These are phyloP conservation scores for Aptenodytes patagonicus DNA, from an alignment of 2,113 vertebrate species.

Conservation along the genomic window DNA sequence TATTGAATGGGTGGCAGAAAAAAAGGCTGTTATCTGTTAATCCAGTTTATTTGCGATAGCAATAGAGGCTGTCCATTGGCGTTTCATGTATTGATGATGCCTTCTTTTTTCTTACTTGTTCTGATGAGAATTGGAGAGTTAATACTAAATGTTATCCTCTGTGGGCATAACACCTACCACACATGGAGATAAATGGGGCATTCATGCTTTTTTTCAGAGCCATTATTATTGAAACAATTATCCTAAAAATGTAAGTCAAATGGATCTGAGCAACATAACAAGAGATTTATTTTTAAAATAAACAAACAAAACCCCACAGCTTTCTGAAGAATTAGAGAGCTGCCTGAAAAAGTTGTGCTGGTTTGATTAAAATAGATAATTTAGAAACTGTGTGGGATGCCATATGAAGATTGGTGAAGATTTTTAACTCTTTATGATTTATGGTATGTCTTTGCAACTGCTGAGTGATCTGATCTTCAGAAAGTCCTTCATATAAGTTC, in stretches of 20 bases:
- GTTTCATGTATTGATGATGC: not conserved
- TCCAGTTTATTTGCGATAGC: not conserved
- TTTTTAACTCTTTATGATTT: not conserved
- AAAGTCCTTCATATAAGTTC: not conserved
- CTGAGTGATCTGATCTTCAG: not conserved
- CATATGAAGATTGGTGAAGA: not conserved
- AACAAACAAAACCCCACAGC: rapidly evolving
- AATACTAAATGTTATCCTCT: not conserved
- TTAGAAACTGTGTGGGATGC: not conserved
- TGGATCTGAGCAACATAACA: not conserved
- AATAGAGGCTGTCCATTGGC: not conserved
- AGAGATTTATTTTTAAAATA: not conserved
- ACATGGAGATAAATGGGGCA: not conserved
- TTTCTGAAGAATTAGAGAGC: not conserved
- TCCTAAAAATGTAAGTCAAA: not conserved
- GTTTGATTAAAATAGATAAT: not conserved
- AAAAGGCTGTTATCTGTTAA: not conserved
- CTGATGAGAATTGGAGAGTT: not conserved
- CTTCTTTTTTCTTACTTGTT: not conserved
- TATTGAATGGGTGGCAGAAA: not conserved
- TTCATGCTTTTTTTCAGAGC: not conserved
- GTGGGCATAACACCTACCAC: not conserved
- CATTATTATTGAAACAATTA: not conserved
- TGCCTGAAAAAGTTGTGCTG: not conserved
- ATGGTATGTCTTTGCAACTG: not conserved